These are phyloP conservation scores for Drosophila kepulauana DNA, from an alignment of 1,140 invertebrate species.

Conservation along the genomic window DNA sequence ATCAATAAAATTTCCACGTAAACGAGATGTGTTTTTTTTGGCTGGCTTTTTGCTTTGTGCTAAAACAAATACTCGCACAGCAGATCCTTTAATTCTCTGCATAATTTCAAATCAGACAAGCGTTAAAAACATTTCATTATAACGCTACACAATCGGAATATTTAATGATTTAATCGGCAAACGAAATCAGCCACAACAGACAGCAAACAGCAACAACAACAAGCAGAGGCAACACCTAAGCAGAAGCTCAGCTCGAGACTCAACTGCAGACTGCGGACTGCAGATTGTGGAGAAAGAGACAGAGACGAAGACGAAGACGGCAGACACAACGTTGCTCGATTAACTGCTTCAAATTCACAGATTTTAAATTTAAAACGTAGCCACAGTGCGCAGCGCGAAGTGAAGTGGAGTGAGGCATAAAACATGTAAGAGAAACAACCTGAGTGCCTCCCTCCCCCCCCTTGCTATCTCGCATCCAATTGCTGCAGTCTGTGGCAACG, in stretches of 20 bases:
- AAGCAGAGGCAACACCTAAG: slow-evolving; percentile 68
- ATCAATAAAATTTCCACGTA: slow-evolving; percentile 67
- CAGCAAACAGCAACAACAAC: slow-evolving; percentile 32
- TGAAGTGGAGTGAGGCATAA: slow-evolving; percentile 37
- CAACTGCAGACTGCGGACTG: slow-evolving; percentile 6
- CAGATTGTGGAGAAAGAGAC: slow-evolving; percentile 7
- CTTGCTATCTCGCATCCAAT: neutral
- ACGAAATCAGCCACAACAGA: slow-evolving; percentile 60
- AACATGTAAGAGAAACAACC: slow-evolving; percentile 57
- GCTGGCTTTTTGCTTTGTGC: slow-evolving; percentile 6
- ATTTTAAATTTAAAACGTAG: slow-evolving; percentile 83
- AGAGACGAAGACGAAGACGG: slow-evolving; percentile 18
- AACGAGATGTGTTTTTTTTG: neutral
- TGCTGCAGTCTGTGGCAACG: slow-evolving; percentile 33
- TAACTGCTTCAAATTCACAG: slow-evolving; percentile 83
- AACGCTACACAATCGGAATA: slow-evolving; percentile 85
- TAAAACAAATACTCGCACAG: slow-evolving; percentile 47
- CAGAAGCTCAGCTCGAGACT: slow-evolving; percentile 47
- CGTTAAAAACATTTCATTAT: slow-evolving; percentile 85
- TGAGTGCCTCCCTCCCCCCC: slow-evolving; percentile 1
- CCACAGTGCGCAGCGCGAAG: slow-evolving; percentile 65
- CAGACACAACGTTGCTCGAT: slow-evolving; percentile 56
- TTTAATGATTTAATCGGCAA: slow-evolving; percentile 84
- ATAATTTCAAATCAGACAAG: slow-evolving; percentile 83
- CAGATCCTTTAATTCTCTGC: slow-evolving; percentile 79